These are phyloP conservation scores for Catajapyx aquilonaris DNA, from an alignment of 1,140 invertebrate genomes.

Conservation along the genomic window DNA sequence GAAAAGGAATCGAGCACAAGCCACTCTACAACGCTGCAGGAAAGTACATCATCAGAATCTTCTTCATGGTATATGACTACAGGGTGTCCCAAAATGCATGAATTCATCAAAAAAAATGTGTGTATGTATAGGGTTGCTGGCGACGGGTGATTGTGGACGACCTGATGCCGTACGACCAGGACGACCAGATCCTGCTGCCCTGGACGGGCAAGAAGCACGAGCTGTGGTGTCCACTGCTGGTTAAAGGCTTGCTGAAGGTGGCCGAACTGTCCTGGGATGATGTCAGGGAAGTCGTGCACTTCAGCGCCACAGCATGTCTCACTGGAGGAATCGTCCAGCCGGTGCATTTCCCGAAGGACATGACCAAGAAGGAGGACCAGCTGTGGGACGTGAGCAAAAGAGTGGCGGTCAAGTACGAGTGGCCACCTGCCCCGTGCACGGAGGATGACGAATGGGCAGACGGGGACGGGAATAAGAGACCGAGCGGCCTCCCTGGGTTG, in stretches of 20 bases:
- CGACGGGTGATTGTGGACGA: conserved; percentile 10
- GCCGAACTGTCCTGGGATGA: not conserved
- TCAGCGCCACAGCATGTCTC: not conserved
- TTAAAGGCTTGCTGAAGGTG: conserved; percentile 10
- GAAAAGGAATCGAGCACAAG: conserved; percentile 8
- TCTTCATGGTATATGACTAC: conserved; percentile 9
- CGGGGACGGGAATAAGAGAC: too few species aligned
- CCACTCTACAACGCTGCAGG: conserved; percentile 8
- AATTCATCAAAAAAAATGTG: too few species aligned
- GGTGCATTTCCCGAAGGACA: too few species aligned
- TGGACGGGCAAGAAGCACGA: conserved; percentile 2
- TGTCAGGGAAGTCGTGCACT: not conserved
- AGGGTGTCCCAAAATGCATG: too few species aligned
- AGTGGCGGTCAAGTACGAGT: too few species aligned
- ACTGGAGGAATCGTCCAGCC: too few species aligned
- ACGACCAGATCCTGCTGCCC: conserved; percentile 9
- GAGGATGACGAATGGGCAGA: too few species aligned
- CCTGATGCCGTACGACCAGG: conserved; percentile 8
- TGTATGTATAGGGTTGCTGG: conserved; percentile 8
- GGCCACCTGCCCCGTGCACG: too few species aligned
- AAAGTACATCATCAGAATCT: conserved; percentile 11
- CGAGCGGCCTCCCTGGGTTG: too few species aligned
- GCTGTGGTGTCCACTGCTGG: conserved; percentile 10
- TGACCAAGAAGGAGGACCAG: too few species aligned
- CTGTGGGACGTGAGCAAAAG: too few species aligned